Percentiles rank a stretch among this genome's conserved stretches.
These are phyloP conservation scores for Pagrus major DNA, from an alignment of 2,113 vertebrate species.

Conservation along the genomic window DNA sequence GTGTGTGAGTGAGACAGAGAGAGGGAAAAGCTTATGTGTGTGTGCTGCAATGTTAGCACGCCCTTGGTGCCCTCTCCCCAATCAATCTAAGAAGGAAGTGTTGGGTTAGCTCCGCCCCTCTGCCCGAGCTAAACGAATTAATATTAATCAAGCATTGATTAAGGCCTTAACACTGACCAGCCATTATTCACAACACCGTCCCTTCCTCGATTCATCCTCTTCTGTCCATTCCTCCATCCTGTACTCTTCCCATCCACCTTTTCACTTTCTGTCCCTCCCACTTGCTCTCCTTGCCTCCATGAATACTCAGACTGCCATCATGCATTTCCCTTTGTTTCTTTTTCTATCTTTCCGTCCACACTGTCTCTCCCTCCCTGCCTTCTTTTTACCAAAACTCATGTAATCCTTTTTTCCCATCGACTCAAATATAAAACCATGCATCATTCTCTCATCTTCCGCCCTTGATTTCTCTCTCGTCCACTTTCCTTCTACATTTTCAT, in stretches of 20 bases:
- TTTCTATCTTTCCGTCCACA: neutral
- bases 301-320: neutral
- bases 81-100: slow-evolving; percentile 82
- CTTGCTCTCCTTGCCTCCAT: neutral
- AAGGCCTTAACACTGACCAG: slow-evolving; percentile 76
- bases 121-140: slow-evolving; percentile 78
- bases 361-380: neutral
- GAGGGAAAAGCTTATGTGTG: neutral
- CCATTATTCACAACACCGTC: slow-evolving; percentile 79
- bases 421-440: neutral
- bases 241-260: slow-evolving; percentile 2
- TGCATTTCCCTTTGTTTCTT: neutral
- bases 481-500: neutral
- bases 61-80: slow-evolving; percentile 73
- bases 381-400: neutral
- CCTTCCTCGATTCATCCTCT: slow-evolving; percentile 42
- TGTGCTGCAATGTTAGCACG: slow-evolving; percentile 67
- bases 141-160: slow-evolving; percentile 88
- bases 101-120: slow-evolving; percentile 78
- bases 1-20: neutral
- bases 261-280: neutral
- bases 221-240: slow-evolving; percentile 41
- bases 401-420: neutral
- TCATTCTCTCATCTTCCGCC: neutral
- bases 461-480: neutral